phyloP scores from a whole-genome alignment of 2,888 invertebrate genomes.

The Rhogogaster chlorosoma region DNA sequence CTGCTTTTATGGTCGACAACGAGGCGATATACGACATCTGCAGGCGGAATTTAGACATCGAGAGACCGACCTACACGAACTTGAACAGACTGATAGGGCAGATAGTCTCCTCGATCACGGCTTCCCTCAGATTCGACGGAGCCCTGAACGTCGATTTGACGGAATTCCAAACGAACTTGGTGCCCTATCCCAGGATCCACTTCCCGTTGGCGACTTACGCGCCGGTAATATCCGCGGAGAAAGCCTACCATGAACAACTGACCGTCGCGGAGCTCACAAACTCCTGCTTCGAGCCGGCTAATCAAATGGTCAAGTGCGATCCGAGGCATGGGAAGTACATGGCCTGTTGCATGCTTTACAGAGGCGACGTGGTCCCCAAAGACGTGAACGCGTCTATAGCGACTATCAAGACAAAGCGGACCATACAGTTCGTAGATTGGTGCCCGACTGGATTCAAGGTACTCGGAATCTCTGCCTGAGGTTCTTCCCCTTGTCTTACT shows the following conservation, averaged over 20 bases:
- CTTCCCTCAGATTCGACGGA: constrained; percentile 91
- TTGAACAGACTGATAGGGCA: constrained; percentile 87
- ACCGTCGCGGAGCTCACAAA: constrained; percentile 90
- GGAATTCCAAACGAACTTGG: constrained; percentile 94
- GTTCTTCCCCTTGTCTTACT: too few species aligned
- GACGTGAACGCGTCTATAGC: constrained; percentile 92
- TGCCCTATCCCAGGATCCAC: constrained; percentile 95
- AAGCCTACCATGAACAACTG: constrained; percentile 87
- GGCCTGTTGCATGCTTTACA: constrained; percentile 90
- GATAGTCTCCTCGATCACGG: constrained; percentile 91
- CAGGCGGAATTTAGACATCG: constrained; percentile 81
- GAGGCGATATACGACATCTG: constrained; percentile 77
- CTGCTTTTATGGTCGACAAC: constrained; percentile 75
- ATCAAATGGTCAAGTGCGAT: constrained; percentile 94
- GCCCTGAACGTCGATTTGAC: constrained; percentile 93
- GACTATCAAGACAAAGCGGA: constrained; percentile 86
- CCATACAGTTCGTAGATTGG: constrained; percentile 93
- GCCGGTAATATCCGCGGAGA: constrained; percentile 85
- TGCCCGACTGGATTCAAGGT: constrained; percentile 94
- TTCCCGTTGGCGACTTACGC: constrained; percentile 89
- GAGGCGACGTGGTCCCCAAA: constrained; percentile 93
- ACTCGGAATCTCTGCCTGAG: constrained; percentile 59
- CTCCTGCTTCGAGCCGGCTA: constrained; percentile 91
- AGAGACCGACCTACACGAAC: constrained; percentile 85
- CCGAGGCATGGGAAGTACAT: constrained; percentile 91